Base-by-base conservation (phyloP, 1,140 invertebrate genomes). In the Chelonus insularis region DNA sequence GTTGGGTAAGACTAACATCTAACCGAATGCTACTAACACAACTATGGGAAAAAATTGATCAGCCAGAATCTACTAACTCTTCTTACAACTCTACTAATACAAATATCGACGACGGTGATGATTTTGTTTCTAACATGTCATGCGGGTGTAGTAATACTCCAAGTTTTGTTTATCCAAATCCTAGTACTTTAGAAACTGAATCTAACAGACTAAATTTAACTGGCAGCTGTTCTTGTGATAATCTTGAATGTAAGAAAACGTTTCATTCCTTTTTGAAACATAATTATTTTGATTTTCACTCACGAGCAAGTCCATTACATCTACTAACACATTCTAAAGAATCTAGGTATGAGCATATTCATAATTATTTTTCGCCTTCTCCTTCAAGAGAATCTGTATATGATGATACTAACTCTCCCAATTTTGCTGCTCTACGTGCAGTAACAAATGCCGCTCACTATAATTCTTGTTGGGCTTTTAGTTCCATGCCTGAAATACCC, bases 401-500 rank as follows among this genome's bases (percentile, higher is more conserved):
- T 62, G 52, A 75, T 45, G 39, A 51, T 8, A 41, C 12, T 12
- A 67, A 60, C 36, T 37, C 43, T 23, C 36, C 59, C 12, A 66
- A 63, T 60, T 68, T 66, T 47, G 60, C 60, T 12, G 66, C 55
- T 50, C 64, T 51, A 16, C 62, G 62, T 50, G 69, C 62, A n/a
- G 41, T 71, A 23, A 71, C 68, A 9, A 68, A 60, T 50, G 64
- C 66, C 6, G 71, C 69, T 62, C 70, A 77, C 12, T 74, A 76
- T 58, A 80, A 79, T 61, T 73, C 73, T 32, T 79, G 75, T 72
- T 81, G 75, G 77, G 69, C 69, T 76, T 81, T 79, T 72, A 80
- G 77, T 32, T 80, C 78, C 11, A 74, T 78, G 73, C 75, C 76
- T 2, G 74, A 77, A 50, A 73, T 80, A 48, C 72, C 77, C 12